Base-by-base conservation (phyloP, 2,797 vertebrate species). In the Dicrostonyx torquatus region DNA sequence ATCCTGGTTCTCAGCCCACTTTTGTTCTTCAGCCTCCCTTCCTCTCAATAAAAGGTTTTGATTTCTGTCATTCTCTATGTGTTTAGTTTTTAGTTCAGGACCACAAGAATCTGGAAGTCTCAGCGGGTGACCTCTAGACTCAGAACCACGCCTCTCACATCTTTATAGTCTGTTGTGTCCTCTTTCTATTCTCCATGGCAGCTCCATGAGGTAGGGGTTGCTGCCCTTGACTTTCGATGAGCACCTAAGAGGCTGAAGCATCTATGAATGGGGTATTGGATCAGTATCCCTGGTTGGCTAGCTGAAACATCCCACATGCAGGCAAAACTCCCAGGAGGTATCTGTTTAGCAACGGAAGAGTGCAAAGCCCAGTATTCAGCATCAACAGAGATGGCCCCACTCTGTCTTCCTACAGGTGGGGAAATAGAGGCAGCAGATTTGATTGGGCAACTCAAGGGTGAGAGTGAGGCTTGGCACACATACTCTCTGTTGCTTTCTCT, bases 401-500 rank as follows among this genome's bases (percentile, higher is more conserved):
- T 68, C 5, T 87, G 37, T 48, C 22, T 13, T 6, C 83, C 87
- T 40, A 7, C 43, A 40, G 15, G 34, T 84, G 85, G 68, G 29
- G 72, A 80, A 77, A 62, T 62, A 15, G 60, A 93, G 84, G 68
- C 12, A 24, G 22, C 3, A 29, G n/a, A 29, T 43, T 48, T 76
- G 10, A 64, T 79, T 43, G 4, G 6, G 4, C 37, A 84, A 22
- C 53, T 43, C 26, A 13, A 82, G 40, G 48, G 9, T 34, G 31
- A 2, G 53, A 53, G 55, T 0, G 2, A 83, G 22, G n/a, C n/a
- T 78, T 78, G 68, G 24, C 1, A 4, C 26, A 12, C 40, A 0
- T 0, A 6, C 40, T 76, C 26, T 5, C 53, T 90, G 4, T 80
- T 93, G 48, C 31, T 72, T 70, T 3, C 8, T 45, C 45, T 43